phyloP scores from a whole-genome alignment of 2,888 invertebrate species.

The Empis livida region DNA sequence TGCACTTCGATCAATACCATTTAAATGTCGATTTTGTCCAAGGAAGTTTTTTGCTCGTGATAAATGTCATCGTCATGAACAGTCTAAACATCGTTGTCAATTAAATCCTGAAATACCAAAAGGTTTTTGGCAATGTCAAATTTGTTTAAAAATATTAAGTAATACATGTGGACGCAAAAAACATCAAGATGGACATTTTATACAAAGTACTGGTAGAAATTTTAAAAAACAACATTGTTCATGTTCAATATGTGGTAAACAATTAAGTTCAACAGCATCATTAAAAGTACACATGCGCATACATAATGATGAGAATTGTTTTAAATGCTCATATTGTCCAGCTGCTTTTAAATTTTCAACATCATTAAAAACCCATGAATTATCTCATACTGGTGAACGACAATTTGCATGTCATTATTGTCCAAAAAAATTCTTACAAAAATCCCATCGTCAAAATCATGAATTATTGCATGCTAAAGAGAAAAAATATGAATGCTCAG shows the following conservation, averaged over 20 bases:
- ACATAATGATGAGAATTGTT: background rate
- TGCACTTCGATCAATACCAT: too few relatives aligned
- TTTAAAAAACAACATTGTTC: background rate
- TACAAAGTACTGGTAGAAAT: background rate
- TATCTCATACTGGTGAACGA: background rate
- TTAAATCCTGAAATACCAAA: background rate
- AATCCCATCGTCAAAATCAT: background rate
- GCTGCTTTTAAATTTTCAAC: background rate
- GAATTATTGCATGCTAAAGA: background rate
- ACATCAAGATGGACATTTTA: background rate
- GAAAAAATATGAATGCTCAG: background rate
- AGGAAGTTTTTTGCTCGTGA: background rate
- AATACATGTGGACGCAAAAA: background rate
- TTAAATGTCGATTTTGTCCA: background rate
- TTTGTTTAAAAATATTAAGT: background rate
- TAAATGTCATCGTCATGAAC: background rate
- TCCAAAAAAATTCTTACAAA: background rate
- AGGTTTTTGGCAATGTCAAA: background rate
- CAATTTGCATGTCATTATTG: background rate
- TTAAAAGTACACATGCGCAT: background rate
- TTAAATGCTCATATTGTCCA: background rate
- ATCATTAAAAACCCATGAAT: background rate
- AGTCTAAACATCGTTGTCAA: background rate
- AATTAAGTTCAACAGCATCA: background rate
- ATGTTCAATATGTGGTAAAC: background rate